Base-by-base conservation (phyloP, 2,888 invertebrate species). In the Cynaeus angustus region DNA sequence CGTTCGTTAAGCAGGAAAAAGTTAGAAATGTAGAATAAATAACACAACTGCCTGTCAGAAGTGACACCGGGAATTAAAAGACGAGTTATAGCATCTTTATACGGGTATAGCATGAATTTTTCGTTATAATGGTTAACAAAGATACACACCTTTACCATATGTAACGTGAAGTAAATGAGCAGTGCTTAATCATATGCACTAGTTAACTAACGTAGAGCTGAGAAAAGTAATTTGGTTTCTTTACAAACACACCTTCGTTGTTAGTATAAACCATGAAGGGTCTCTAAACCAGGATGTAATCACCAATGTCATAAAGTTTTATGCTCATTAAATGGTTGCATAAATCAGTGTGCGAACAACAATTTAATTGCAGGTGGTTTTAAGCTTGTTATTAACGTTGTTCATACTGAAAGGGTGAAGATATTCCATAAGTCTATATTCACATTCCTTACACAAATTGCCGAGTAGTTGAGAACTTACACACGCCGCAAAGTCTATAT, bases 251-350 rank as follows among this genome's bases (percentile, higher is more conserved):
- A 16, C 38, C 55, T 55, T 37, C n/a, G 10, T 33, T 53, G 53
- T 37, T 38, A 55, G 30, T 53, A 53, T 53, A 30, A 16, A 13
- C 14, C 37, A 55, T 37, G 16, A 38, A 30, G 37, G 16, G 55
- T 38, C 55, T 28, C 13, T 21, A 38, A 41, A 55, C 14, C 55
- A 55, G 21, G 41, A 55, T 55, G 55, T 38, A 55, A 55, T 55
- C 55, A 55, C 37, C 38, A 38, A 16, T 37, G 55, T 38, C 55
- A 55, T 55, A 55, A 55, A 55, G 38, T 38, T 55, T 55, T 38
- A 55, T 16, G 55, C 30, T 30, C 38, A 16, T 38, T 38, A 55
- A 55, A 52, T 52, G 10, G 12, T 5, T 14, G 38, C 21, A 43
- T 43, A 43, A 43, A 43, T 41, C 30, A 16, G 21, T 55, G 12